Conservation (phyloP, 2,797 vertebrate species). For the Microcaecilia unicolor region DNA sequence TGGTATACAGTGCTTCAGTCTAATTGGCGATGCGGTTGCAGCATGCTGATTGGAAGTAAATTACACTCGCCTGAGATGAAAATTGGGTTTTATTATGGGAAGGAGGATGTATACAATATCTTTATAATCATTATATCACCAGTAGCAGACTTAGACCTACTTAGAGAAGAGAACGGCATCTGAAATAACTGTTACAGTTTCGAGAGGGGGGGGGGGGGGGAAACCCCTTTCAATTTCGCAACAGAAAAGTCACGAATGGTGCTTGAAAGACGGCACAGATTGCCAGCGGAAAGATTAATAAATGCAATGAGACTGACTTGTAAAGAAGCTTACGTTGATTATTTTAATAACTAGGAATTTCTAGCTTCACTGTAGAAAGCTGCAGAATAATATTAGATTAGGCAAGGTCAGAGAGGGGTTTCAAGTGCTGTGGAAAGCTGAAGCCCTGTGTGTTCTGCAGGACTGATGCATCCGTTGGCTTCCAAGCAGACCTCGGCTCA, state of each 20-base stretch:
- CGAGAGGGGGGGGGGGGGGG: too few species aligned
- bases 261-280: too few species aligned
- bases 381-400: too few species aligned
- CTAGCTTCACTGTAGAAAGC: too few species aligned
- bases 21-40: constrained; percentile 37
- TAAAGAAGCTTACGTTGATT: too few species aligned
- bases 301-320: too few species aligned
- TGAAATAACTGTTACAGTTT: too few species aligned
- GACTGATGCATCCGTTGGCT: too few species aligned
- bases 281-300: too few species aligned
- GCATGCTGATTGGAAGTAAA: constrained; percentile 34
- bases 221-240: too few species aligned
- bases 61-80: constrained; percentile 40
- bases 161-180: constrained; percentile 16
- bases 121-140: constrained; percentile 7
- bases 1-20: constrained; percentile 32
- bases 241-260: neutral
- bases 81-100: constrained; percentile 31
- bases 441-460: too few species aligned
- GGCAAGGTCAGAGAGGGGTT: neutral
- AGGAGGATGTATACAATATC: constrained; percentile 32
- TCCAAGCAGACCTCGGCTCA: neutral
- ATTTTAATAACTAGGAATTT: too few species aligned
- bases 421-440: neutral
- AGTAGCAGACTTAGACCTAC: constrained; percentile 1